These are phyloP conservation scores for Eupsilia transversa DNA, from an alignment of 2,888 invertebrate species.

Conservation along the genomic window DNA sequence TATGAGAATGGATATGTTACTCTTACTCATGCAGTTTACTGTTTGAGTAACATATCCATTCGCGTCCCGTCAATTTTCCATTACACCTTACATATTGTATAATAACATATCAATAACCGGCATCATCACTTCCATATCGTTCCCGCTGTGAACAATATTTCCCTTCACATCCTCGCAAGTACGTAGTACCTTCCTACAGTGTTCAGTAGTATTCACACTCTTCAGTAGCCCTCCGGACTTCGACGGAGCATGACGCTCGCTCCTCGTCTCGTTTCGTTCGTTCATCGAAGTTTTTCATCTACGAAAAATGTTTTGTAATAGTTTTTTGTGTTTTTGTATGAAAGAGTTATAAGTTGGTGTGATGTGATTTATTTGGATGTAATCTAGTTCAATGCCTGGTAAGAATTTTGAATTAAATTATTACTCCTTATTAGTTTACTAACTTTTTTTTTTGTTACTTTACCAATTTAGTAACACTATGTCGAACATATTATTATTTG, in stretches of 20 bases:
- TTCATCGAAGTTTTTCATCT: conserved; percentile 40
- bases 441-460: neutral
- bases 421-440: neutral
- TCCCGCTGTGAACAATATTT: conserved; percentile 44
- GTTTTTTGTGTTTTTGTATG: conserved; percentile 4
- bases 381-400: conserved; percentile 74
- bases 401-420: conserved; percentile 32
- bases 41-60: conserved; percentile 1
- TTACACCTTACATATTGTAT: conserved; percentile 5
- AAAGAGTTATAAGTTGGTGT: conserved; percentile 52
- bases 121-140: conserved; percentile 11
- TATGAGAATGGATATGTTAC: too few species aligned
- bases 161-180: conserved; percentile 12
- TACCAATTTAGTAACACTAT: neutral
- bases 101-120: conserved; percentile 44
- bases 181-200: neutral
- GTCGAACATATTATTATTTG: neutral
- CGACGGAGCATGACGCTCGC: conserved; percentile 45
- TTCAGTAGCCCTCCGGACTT: conserved; percentile 58
- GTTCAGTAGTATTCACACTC: too few species aligned
- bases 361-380: conserved; percentile 69
- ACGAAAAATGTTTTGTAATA: conserved; percentile 32
- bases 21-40: too few species aligned
- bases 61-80: conserved; percentile 15
- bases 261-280: conserved; percentile 15